Percentiles rank a stretch among this genome's conserved stretches.
Evolutionary conservation across 1,140 invertebrate genomes (phyloP).

Genomic region (Battus philenor): DNA sequence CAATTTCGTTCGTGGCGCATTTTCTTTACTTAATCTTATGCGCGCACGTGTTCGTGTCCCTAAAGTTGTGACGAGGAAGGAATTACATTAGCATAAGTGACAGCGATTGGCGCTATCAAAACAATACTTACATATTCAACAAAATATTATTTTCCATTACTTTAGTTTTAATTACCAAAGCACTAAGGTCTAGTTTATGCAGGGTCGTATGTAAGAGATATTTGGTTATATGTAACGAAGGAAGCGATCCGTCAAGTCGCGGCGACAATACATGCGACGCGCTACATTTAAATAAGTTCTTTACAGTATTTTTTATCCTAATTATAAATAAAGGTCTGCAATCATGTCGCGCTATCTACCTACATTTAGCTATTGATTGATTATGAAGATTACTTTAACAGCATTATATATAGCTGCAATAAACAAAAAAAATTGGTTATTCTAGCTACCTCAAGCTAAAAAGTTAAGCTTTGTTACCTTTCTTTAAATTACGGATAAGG

Average conservation of each 20-base stretch:
- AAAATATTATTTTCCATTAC: background rate
- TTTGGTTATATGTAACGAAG: constrained; percentile 11
- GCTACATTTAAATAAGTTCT: constrained; percentile 16
- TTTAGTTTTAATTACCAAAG: background rate
- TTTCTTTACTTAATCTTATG: constrained; percentile 15
- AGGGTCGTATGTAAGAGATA: background rate
- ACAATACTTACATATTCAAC: constrained; percentile 16
- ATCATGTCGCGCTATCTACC: constrained; percentile 9
- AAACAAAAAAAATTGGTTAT: background rate
- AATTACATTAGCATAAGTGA: constrained; percentile 17
- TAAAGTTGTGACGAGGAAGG: constrained; percentile 16
- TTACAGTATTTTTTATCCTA: constrained; percentile 12
- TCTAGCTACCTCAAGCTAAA: too few relatives aligned
- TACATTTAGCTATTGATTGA: constrained; percentile 7
- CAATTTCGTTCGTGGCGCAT: constrained; percentile 8
- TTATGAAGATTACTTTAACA: background rate
- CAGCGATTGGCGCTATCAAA: constrained; percentile 17
- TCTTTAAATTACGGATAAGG: too few relatives aligned
- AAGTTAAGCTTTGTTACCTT: too few relatives aligned
- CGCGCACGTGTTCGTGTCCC: constrained; percentile 15
- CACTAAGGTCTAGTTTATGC: background rate
- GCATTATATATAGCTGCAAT: too few relatives aligned
- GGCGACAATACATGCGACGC: constrained; percentile 13
- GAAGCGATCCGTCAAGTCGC: constrained; percentile 15
- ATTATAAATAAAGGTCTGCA: constrained; percentile 12